phyloP scores from a whole-genome alignment of 2,888 invertebrate species.

The Hetaerina titia region DNA sequence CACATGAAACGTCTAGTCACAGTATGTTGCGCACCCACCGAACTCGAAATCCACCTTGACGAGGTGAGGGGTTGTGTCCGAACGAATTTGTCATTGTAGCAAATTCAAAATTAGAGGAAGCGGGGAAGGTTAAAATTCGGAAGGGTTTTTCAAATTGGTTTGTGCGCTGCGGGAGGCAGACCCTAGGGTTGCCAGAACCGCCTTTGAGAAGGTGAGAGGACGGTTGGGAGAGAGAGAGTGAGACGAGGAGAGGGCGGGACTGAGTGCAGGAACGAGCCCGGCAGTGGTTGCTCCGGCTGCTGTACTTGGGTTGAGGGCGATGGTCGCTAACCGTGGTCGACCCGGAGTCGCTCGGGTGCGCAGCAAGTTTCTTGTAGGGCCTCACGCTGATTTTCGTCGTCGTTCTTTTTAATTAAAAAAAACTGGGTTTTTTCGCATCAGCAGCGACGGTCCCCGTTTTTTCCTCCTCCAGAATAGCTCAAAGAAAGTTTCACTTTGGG shows the following conservation, averaged over 20 bases:
- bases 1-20: too few species aligned
- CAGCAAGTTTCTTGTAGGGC: background rate
- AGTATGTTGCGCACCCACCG: too few species aligned
- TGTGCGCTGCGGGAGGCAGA: background rate
- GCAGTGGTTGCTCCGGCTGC: too few species aligned
- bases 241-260: background rate
- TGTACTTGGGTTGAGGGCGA: too few species aligned
- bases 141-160: background rate
- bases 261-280: background rate
- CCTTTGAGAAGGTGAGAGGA: background rate
- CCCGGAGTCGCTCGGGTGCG: background rate
- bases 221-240: background rate
- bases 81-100: too few species aligned
- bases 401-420: background rate
- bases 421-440: background rate
- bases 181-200: background rate
- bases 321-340: background rate
- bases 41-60: too few species aligned
- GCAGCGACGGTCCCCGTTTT: background rate
- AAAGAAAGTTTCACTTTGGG: background rate
- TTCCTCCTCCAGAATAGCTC: background rate
- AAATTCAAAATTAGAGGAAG: too few species aligned
- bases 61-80: too few species aligned
- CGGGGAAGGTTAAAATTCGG: too few species aligned
- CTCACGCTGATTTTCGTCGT: background rate